These are phyloP conservation scores for Boloria euphrosyne DNA, from an alignment of 2,888 invertebrate genomes.

Conservation along the genomic window DNA sequence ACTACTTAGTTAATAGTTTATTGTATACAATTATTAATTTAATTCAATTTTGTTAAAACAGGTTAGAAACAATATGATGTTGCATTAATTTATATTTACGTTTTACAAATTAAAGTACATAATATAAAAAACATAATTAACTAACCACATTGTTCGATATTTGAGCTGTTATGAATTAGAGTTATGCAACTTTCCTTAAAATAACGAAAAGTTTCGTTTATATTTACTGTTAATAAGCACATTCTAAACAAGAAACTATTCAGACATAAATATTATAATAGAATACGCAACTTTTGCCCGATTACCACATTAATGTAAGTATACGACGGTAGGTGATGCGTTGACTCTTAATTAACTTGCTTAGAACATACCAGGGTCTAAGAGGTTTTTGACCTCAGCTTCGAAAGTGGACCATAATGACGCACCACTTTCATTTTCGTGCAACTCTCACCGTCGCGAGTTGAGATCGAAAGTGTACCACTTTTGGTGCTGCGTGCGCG, in stretches of 20 bases:
- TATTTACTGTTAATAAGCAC: neutral
- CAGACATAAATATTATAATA: constrained; percentile 13
- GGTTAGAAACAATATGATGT: too few relatives aligned
- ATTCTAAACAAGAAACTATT: neutral
- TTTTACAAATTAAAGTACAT: too few relatives aligned
- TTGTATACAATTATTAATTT: too few relatives aligned
- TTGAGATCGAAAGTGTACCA: constrained; percentile 81
- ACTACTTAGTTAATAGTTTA: too few relatives aligned
- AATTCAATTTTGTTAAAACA: too few relatives aligned
- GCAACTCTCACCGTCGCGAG: constrained; percentile 80
- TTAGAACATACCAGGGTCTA: constrained; percentile 55
- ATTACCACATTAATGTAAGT: constrained; percentile 27
- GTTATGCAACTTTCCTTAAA: too few relatives aligned
- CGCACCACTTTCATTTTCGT: constrained; percentile 84
- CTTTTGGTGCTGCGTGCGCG: constrained; percentile 76
- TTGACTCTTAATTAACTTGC: constrained; percentile 60
- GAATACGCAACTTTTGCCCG: constrained; percentile 24
- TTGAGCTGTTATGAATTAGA: too few relatives aligned
- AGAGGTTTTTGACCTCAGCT: constrained; percentile 73
- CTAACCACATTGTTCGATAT: too few relatives aligned
- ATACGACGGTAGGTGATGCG: constrained; percentile 43
- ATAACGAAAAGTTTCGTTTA: too few relatives aligned
- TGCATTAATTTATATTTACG: too few relatives aligned
- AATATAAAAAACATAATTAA: too few relatives aligned
- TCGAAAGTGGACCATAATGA: constrained; percentile 81